Percentiles rank a stretch among this genome's conserved stretches.
Evolutionary conservation across 92 coral and sea anemone species (phyloP).

Genomic region (Diadumene lineata): DNA sequence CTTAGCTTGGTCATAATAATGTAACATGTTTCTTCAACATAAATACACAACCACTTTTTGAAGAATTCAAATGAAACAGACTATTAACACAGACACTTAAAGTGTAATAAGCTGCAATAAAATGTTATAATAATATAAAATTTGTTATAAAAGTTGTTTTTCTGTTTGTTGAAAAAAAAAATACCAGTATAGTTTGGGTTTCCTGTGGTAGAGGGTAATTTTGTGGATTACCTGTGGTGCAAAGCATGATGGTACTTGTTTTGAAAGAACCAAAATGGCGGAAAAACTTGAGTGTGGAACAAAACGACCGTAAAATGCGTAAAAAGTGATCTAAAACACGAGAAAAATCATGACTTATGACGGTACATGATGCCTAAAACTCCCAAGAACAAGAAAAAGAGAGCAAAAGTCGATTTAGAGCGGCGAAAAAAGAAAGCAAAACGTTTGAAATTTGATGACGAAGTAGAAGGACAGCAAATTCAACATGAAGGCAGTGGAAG

Average conservation of each 20-base stretch:
- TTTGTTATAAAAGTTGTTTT: background rate
- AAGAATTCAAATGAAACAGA: no score
- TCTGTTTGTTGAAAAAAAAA: background rate
- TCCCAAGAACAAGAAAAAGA: constrained; percentile 70
- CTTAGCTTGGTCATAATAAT: no score
- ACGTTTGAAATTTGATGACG: constrained; percentile 47
- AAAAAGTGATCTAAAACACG: background rate
- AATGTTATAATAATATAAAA: no score
- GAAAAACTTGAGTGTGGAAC: constrained; percentile 9
- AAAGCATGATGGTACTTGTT: constrained; percentile 73
- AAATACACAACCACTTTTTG: no score
- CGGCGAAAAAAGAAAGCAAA: constrained; percentile 40
- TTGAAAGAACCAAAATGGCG: constrained; percentile 70
- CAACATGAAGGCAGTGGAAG: constrained; percentile 11
- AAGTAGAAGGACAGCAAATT: constrained; percentile 8
- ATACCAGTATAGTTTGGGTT: background rate
- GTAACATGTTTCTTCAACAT: no score
- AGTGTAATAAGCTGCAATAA: no score
- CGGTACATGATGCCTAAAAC: constrained; percentile 77
- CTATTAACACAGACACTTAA: no score
- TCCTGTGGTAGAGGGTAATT: background rate
- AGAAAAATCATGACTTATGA: background rate
- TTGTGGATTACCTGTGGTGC: constrained; percentile 20
- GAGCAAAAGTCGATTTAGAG: constrained; percentile 44
- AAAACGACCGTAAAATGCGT: background rate